Conservation (phyloP, 1,140 invertebrate species). For the Hydropsyche tenuis region DNA sequence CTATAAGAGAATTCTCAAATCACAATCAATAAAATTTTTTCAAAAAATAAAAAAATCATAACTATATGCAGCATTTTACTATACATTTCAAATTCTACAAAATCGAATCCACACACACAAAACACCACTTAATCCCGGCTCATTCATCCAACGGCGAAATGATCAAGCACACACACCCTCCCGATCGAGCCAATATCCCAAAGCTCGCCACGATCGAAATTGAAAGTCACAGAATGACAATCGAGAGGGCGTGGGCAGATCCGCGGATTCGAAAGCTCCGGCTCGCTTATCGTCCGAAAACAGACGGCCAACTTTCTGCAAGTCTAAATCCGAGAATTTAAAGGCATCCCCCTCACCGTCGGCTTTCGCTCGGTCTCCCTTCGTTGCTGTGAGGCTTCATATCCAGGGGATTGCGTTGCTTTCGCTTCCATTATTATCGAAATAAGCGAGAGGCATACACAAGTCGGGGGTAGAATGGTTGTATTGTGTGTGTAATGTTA, state of each 20-base stretch:
- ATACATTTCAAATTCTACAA: no score
- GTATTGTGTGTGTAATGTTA: no score
- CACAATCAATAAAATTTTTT: no score
- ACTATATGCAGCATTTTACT: no score
- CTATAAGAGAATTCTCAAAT: no score
- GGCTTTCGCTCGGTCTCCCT: neutral
- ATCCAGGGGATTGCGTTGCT: neutral
- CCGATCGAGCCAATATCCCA: no score
- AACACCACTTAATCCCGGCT: no score
- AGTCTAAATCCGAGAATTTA: constrained; percentile 40
- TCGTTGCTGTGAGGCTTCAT: neutral
- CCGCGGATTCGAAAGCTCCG: neutral
- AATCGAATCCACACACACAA: no score
- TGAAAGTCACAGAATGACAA: constrained; percentile 39
- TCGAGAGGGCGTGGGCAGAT: constrained; percentile 16
- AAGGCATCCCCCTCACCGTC: neutral
- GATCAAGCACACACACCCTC: no score
- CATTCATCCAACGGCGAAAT: no score
- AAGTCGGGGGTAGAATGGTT: no score
- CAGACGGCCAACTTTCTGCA: constrained; percentile 45
- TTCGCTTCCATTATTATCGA: constrained; percentile 29
- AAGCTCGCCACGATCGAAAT: constrained; percentile 2
- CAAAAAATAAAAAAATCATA: no score
- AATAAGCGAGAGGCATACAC: constrained; percentile 18
- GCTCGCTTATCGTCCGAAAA: constrained; percentile 39